These are phyloP conservation scores for Limenitis camilla DNA, from an alignment of 2,888 invertebrate genomes.

Conservation along the genomic window DNA sequence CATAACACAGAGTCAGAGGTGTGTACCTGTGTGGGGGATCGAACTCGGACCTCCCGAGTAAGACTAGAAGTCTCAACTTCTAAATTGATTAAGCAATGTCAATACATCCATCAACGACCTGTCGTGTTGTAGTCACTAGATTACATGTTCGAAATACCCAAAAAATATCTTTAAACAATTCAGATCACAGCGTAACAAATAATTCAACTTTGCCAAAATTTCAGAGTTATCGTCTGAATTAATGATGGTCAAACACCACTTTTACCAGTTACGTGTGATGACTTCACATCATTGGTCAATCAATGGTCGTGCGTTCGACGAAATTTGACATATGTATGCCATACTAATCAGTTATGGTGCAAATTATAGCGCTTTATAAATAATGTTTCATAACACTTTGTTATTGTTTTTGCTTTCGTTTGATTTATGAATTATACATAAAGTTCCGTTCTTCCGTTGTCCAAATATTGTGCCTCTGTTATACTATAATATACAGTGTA, in stretches of 20 bases:
- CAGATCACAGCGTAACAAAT: background rate
- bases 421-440: slow-evolving; percentile 8
- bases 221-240: slow-evolving; percentile 7
- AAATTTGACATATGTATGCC: slow-evolving; percentile 34
- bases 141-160: too few species aligned
- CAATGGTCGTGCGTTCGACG: slow-evolving; percentile 27
- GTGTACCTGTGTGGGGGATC: too few species aligned
- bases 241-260: slow-evolving; percentile 26
- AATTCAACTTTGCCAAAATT: slow-evolving; percentile 15
- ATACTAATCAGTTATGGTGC: slow-evolving; percentile 20
- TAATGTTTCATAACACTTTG: slow-evolving; percentile 24
- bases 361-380: slow-evolving; percentile 27
- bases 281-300: slow-evolving; percentile 36
- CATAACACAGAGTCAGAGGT: too few species aligned
- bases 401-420: slow-evolving; percentile 28
- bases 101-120: too few species aligned
- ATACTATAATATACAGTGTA: background rate
- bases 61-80: too few species aligned
- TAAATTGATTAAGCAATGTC: too few species aligned
- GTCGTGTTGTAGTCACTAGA: too few species aligned
- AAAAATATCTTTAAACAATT: too few species aligned
- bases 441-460: slow-evolving; percentile 16
- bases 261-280: slow-evolving; percentile 44
- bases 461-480: background rate
- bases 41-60: too few species aligned